These are phyloP conservation scores for Stegodyphus mimosarum DNA, from an alignment of 1,140 invertebrate species.

Conservation along the genomic window DNA sequence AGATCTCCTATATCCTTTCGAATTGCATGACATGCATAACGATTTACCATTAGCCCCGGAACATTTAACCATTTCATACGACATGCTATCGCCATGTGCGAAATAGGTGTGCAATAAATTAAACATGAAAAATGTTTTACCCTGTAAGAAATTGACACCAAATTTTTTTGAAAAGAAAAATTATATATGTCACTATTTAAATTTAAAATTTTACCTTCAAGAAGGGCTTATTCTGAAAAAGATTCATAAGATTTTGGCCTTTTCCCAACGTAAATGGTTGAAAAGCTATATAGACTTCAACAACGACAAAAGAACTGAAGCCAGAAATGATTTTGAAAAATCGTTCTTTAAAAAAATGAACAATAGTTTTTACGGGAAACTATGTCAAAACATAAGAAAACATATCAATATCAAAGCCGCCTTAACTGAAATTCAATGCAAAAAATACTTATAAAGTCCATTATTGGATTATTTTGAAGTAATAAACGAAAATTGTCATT, in stretches of 20 bases:
- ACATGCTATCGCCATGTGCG: not conserved
- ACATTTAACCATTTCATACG: not conserved
- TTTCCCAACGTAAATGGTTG: constrained; percentile 71
- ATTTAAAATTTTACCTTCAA: constrained; percentile 69
- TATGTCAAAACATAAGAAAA: constrained; percentile 70
- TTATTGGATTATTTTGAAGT: constrained; percentile 46
- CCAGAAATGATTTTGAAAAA: constrained; percentile 64
- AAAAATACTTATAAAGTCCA: constrained; percentile 63
- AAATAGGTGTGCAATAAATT: not conserved
- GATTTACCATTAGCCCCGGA: not conserved
- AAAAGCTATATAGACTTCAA: constrained; percentile 69
- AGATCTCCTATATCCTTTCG: not conserved
- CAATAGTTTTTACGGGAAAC: constrained; percentile 71
- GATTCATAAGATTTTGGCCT: constrained; percentile 70
- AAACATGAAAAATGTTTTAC: not conserved
- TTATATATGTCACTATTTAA: constrained; percentile 71
- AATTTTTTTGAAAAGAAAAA: constrained; percentile 63
- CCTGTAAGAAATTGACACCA: constrained; percentile 34
- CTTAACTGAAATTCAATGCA: constrained; percentile 65
- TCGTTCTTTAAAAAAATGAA: constrained; percentile 68
- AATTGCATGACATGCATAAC: not conserved
- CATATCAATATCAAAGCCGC: constrained; percentile 67
- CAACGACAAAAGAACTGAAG: constrained; percentile 64
- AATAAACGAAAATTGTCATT: constrained; percentile 57
- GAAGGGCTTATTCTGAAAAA: constrained; percentile 69